Evolutionary conservation across 2,888 invertebrate species (phyloP), one percentile per base, ranked within the genome.

Genomic region (Ophioninae sp.): DNA sequence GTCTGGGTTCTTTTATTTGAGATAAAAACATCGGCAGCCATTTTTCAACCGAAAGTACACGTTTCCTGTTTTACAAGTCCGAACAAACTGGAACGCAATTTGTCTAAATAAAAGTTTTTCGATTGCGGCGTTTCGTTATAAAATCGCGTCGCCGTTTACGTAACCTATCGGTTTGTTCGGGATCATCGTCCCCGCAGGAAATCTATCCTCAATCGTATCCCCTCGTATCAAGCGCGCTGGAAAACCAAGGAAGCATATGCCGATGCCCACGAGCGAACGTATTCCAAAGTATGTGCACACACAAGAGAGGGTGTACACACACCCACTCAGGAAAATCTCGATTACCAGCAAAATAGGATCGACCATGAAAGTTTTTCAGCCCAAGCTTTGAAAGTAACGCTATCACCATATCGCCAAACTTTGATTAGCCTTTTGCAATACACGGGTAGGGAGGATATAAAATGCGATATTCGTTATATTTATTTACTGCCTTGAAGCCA

Each of bases 41-140:
- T 59, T 59, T 39, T 59, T 20, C 8, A 69, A 8, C n/a, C n/a
- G 30, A 69, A 59, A 57, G 7, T 21, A 10, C 20, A 61, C 6
- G 30, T 59, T 72, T 61, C 20, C 17, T 10, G 56, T 59, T n/a
- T 0, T 1, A 62, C 30, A 69, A n/a, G 50, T 23, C 7, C 20
- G 20, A n/a, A 20, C 7, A 69, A 61, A 44, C 23, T 41, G 7
- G 37, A 69, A 77, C 50, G 61, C 61, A 69, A 77, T 68, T 62
- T 77, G 61, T 30, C 56, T 7, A 70, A 64, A n/a, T 64, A 56
- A 17, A 70, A 70, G 39, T 69, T 78, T 78, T 23, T 7, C 69
- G 39, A 70, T 20, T 39, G 20, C 39, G 17, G 50, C 50, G 10
- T 50, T 59, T 56, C 76, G 44, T 76, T 44, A 41, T 7, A 76